Base-by-base conservation (phyloP, 2,113 vertebrate genomes). In the Macquaria ambigua region DNA sequence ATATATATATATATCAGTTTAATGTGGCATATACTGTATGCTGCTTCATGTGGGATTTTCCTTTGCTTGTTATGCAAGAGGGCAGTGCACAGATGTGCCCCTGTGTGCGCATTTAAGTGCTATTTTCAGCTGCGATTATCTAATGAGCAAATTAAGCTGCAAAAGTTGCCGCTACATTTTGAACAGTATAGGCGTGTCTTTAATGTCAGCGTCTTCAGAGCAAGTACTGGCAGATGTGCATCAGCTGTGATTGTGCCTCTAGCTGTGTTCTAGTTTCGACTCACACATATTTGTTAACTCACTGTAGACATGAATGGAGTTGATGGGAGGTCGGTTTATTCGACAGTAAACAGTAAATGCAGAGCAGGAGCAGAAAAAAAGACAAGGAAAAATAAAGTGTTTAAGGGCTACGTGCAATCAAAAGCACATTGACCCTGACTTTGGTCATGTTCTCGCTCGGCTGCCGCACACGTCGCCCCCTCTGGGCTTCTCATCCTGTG, bases 91-190 rank as follows among this genome's bases (percentile, higher is more conserved):
- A 89, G 56, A 82, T 73, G 81, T 74, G 82, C 37, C 31, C 28
- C 48, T 1, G 12, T 23, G 23, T 73, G 81, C 80, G 76, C 80
- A 77, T 79, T 64, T 71, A 58, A 37, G 67, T 55, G 70, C 85
- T 73, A 72, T 81, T 83, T 85, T 74, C 46, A 58, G 61, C 46
- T 25, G 34, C 79, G 83, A 89, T 92, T 74, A 84, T 77, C 83
- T 84, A 79, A 90, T 81, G 78, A 88, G 84, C 73, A 84, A 91
- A 91, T 90, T 76, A 83, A 71, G 71, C 64, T 20, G 70, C 41
- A 46, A 56, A 82, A 52, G 37, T 48, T 63, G 63, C 64, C 8
- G 59, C 68, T 37, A 34, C 34, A 25, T 88, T 77, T 64, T 77
- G 43, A 75, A 48, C 77, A 81, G 53, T 2, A 31, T 31, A 34